phyloP scores from a whole-genome alignment of 1,140 invertebrate genomes.

The Eriocheir sinensis region DNA sequence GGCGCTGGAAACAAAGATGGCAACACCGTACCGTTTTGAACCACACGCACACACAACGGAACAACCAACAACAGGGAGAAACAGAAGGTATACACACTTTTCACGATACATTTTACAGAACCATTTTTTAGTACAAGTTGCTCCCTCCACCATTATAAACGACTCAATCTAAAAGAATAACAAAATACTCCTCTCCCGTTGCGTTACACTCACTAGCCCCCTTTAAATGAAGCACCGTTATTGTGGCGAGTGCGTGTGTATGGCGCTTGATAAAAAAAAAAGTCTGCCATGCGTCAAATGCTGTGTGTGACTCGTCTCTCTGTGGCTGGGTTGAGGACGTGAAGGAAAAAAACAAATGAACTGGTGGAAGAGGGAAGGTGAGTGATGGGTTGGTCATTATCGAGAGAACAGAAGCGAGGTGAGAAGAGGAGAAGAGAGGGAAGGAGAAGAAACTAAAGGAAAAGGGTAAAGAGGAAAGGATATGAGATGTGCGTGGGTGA shows the following conservation, averaged over 20 bases:
- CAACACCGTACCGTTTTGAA: too few relatives aligned
- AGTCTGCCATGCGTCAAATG: background rate
- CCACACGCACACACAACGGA: too few relatives aligned
- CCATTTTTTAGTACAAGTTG: too few relatives aligned
- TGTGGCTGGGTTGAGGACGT: background rate
- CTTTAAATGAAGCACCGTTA: background rate
- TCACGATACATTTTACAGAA: too few relatives aligned
- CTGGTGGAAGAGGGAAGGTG: background rate
- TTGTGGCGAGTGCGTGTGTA: background rate
- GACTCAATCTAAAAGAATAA: too few relatives aligned
- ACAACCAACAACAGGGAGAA: too few relatives aligned
- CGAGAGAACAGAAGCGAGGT: background rate
- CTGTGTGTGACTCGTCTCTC: background rate
- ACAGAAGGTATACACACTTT: too few relatives aligned
- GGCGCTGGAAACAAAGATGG: too few relatives aligned
- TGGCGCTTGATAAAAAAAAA: background rate
- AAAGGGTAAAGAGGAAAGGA: background rate
- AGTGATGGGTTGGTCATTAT: background rate
- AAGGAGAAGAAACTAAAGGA: background rate
- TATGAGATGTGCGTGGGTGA: background rate
- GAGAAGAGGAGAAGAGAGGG: background rate
- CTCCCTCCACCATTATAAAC: too few relatives aligned
- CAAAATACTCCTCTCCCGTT: too few relatives aligned
- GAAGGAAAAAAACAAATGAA: background rate
- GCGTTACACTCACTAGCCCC: too few relatives aligned